These are phyloP conservation scores for Megalonaias nervosa DNA, from an alignment of 1,140 invertebrate genomes.

Conservation along the genomic window DNA sequence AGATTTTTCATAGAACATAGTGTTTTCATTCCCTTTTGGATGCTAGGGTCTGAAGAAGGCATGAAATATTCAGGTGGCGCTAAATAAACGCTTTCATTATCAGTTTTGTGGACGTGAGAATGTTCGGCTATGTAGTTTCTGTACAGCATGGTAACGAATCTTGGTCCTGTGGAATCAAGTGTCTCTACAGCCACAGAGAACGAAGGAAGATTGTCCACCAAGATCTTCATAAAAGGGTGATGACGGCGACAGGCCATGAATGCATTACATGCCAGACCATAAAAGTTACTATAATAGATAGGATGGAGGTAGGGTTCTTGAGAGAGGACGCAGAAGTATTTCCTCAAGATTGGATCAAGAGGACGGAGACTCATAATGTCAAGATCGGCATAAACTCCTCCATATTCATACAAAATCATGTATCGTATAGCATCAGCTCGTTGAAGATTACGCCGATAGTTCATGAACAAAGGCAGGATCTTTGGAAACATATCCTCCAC, in stretches of 20 bases:
- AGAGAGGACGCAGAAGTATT: constrained; percentile 57
- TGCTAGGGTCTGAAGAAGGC: too few species aligned
- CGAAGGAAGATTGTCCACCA: constrained; percentile 50
- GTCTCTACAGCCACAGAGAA: constrained; percentile 57
- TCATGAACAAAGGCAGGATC: constrained; percentile 51
- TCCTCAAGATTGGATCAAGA: constrained; percentile 41
- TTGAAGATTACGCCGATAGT: constrained; percentile 49
- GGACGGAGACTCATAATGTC: constrained; percentile 56
- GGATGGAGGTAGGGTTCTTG: constrained; percentile 63
- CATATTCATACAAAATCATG: constrained; percentile 59
- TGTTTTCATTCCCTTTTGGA: too few species aligned
- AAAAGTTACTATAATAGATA: constrained; percentile 47
- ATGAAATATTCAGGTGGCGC: too few species aligned
- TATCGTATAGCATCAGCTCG: constrained; percentile 60
- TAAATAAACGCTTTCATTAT: too few species aligned
- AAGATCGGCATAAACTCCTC: constrained; percentile 62
- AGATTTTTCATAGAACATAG: too few species aligned
- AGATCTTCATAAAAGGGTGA: constrained; percentile 56
- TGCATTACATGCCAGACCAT: constrained; percentile 58
- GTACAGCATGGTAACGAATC: constrained; percentile 44
- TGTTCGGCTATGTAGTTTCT: too few species aligned
- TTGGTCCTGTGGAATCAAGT: constrained; percentile 58
- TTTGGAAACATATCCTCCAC: constrained; percentile 45
- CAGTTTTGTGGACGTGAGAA: too few species aligned
- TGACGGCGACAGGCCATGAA: constrained; percentile 54